Conservation (phyloP, 2,113 vertebrate species). For the Bothrops jararaca region DNA sequence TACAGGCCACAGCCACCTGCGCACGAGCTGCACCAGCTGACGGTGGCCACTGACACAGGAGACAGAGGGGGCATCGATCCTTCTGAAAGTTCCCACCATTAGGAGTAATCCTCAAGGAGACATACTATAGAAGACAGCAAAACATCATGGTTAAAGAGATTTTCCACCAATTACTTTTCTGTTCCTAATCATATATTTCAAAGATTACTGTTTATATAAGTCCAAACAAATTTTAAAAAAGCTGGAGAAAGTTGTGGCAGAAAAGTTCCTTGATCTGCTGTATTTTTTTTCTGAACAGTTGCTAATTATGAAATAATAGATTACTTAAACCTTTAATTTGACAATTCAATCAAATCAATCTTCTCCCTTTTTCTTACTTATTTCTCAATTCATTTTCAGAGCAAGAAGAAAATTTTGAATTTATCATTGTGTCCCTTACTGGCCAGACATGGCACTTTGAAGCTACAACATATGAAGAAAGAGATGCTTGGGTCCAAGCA, state of each 20-base stretch:
- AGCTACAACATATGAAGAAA: slow-evolving; percentile 91
- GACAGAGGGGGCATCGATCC: no score
- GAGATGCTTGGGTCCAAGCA: slow-evolving; percentile 95
- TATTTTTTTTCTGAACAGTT: not conserved
- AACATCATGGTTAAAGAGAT: not conserved
- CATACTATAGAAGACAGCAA: not conserved
- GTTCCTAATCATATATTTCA: not conserved
- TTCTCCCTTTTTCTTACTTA: not conserved
- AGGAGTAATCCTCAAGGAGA: no score
- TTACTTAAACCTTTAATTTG: not conserved
- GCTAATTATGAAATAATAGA: not conserved
- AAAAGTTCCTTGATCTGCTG: not conserved
- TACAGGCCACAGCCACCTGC: no score
- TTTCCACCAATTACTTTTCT: not conserved
- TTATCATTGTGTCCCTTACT: slow-evolving; percentile 95
- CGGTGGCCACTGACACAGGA: no score
- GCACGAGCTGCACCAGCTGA: no score
- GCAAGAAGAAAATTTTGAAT: slow-evolving; percentile 97
- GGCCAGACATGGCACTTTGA: slow-evolving; percentile 98
- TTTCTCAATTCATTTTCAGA: slow-evolving; percentile 71
- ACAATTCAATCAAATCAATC: not conserved
- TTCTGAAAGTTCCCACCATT: no score
- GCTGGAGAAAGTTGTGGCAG: not conserved
- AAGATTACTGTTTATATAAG: not conserved
- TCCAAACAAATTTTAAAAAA: no score